These are phyloP conservation scores for Frankliniella fusca DNA, from an alignment of 2,888 invertebrate species.

Conservation along the genomic window DNA sequence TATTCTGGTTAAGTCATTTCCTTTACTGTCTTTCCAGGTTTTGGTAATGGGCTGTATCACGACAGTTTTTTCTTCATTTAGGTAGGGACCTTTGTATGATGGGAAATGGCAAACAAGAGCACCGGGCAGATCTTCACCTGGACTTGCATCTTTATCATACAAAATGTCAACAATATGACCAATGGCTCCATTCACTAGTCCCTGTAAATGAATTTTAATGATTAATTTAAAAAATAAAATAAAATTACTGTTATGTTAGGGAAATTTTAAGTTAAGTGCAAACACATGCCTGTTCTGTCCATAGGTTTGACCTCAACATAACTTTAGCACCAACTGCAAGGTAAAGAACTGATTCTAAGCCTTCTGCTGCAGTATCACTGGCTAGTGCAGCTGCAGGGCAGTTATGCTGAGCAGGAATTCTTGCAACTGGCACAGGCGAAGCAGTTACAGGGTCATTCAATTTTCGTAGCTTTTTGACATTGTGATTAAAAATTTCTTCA, in stretches of 20 bases:
- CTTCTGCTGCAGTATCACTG: background rate
- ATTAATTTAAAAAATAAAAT: too few relatives aligned
- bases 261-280: too few relatives aligned
- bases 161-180: conserved; percentile 36
- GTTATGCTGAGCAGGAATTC: background rate
- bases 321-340: background rate
- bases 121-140: conserved; percentile 30
- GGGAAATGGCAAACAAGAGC: background rate
- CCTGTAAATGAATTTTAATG: too few relatives aligned
- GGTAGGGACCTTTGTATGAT: too few relatives aligned
- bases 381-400: background rate
- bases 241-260: too few relatives aligned
- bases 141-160: conserved; percentile 35
- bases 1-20: conserved; percentile 33
- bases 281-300: too few relatives aligned
- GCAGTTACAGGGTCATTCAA: background rate
- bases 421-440: background rate
- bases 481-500: background rate
- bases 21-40: background rate
- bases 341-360: background rate
- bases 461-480: background rate
- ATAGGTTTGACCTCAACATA: background rate
- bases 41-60: background rate
- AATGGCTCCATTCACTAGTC: conserved; percentile 41
- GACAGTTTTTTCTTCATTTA: too few relatives aligned